Evolutionary conservation across 2,797 vertebrate species (phyloP).

Genomic region (Alfaro cultratus): DNA sequence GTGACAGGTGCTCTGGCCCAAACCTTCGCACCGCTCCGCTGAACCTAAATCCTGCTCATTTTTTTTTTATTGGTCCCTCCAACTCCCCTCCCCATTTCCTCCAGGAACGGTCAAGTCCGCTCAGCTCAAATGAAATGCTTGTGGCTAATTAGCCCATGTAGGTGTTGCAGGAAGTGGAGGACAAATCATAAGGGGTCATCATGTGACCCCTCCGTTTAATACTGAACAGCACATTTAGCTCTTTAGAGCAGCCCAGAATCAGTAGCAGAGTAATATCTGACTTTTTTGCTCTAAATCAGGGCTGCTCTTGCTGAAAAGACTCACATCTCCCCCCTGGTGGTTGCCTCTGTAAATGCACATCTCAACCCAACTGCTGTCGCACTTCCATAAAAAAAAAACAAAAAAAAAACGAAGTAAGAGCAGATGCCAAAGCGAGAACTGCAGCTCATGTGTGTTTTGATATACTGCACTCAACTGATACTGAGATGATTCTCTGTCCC

Average conservation of each 20-base stretch:
- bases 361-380: background rate
- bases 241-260: constrained; percentile 21
- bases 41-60: constrained; percentile 60
- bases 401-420: background rate
- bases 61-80: constrained; percentile 66
- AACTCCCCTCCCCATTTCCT: constrained; percentile 53
- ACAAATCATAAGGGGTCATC: constrained; percentile 10
- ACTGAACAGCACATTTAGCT: constrained; percentile 45
- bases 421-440: background rate
- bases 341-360: constrained; percentile 15
- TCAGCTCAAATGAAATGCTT: constrained; percentile 67
- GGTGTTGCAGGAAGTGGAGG: constrained; percentile 53
- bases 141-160: constrained; percentile 70
- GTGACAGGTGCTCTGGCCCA: constrained; percentile 77
- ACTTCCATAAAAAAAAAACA: no score
- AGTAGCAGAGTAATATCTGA: constrained; percentile 19
- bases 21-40: constrained; percentile 49
- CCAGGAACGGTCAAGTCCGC: constrained; percentile 55
- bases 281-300: constrained; percentile 20
- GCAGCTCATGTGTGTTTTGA: background rate
- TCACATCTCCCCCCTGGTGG: constrained; percentile 78
- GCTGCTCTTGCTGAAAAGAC: constrained; percentile 37
- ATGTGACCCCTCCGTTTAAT: constrained; percentile 31
- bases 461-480: background rate
- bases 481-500: background rate